A percentile compares a stretch with the other conserved stretches of the same genome.
Conservation (phyloP, 64 coral and sea anemone species). For the Astreopora myriophthalma region DNA sequence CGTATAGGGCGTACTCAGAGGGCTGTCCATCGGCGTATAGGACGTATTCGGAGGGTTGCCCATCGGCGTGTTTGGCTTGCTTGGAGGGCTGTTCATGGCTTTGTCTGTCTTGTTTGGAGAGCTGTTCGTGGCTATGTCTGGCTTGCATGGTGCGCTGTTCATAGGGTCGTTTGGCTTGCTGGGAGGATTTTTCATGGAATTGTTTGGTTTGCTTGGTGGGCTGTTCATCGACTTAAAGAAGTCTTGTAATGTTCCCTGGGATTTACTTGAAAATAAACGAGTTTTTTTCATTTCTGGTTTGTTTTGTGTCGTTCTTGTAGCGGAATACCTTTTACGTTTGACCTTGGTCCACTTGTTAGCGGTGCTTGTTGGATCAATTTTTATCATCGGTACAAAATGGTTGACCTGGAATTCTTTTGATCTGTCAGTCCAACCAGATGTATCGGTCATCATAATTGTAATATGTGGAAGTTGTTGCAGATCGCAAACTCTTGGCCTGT, state of each 20-base stretch:
- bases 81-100: not conserved
- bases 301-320: not conserved
- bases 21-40: not conserved
- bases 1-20: not conserved
- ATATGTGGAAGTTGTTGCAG: not conserved
- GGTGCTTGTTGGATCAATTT: not conserved
- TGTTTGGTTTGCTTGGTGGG: not conserved
- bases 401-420: conserved; percentile 7
- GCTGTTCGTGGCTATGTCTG: not conserved
- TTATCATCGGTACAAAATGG: not conserved
- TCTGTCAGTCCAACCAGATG: not conserved
- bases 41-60: not conserved
- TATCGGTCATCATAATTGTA: conserved; percentile 40
- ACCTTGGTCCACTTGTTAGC: not conserved
- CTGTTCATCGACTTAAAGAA: not conserved
- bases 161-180: not conserved
- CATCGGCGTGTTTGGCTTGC: not conserved
- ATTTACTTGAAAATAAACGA: not conserved
- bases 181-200: not conserved
- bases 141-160: not conserved
- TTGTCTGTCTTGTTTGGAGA: not conserved
- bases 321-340: not conserved
- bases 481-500: conserved; percentile 5
- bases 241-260: not conserved
- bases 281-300: not conserved